Conservation (phyloP, 2,888 invertebrate genomes). For the Malthinus flaveolus region DNA sequence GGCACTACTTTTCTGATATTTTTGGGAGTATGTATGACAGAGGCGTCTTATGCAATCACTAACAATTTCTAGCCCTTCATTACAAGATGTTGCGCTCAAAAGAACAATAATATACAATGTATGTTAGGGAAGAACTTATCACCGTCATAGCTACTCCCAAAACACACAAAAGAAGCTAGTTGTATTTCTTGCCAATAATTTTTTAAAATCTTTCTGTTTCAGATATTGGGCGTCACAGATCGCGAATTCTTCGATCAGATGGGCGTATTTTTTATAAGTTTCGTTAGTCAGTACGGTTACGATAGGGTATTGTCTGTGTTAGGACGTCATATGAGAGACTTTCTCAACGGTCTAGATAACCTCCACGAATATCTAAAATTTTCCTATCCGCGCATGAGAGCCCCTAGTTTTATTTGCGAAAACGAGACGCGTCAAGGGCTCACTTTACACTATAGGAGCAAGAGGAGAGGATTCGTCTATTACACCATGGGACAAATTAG, state of each 20-base stretch:
- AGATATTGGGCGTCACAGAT: conserved; percentile 87
- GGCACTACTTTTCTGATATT: no score
- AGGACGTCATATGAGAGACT: conserved; percentile 93
- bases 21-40: no score
- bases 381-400: conserved; percentile 88
- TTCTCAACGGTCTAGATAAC: conserved; percentile 94
- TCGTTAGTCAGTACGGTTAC: conserved; percentile 93
- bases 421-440: conserved; percentile 91
- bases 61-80: no score
- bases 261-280: conserved; percentile 92
- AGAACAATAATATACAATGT: no score
- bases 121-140: no score
- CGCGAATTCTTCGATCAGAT: conserved; percentile 91
- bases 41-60: no score
- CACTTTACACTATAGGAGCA: conserved; percentile 91
- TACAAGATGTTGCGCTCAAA: no score
- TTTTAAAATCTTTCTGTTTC: conserved; percentile 43
- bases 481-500: conserved; percentile 97
- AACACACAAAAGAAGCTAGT: no score
- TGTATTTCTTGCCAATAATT: no score
- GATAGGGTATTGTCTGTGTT: conserved; percentile 87
- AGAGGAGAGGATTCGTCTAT: conserved; percentile 90
- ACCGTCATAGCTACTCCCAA: no score
- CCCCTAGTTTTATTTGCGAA: conserved; percentile 96
- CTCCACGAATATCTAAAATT: conserved; percentile 96